Conservation (phyloP, 2,888 invertebrate species). For the Epinotia bilunana region DNA sequence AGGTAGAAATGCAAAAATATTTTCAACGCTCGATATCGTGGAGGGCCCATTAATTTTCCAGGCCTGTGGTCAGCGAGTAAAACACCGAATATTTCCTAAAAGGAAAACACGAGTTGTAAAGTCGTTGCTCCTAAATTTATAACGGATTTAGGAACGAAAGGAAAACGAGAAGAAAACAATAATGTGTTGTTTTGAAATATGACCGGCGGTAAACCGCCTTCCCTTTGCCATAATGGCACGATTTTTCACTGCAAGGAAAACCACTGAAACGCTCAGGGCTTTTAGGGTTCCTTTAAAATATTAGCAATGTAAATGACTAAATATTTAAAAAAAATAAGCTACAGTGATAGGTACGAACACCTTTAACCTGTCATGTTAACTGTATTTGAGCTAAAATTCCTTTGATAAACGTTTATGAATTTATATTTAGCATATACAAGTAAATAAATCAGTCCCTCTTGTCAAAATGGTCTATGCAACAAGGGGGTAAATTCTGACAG, state of each 20-base stretch:
- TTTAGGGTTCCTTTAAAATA: conserved; percentile 50
- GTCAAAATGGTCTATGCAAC: too few relatives aligned
- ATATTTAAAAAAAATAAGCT: too few relatives aligned
- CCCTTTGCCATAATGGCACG: conserved; percentile 70
- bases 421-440: too few relatives aligned
- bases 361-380: too few relatives aligned
- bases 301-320: background rate
- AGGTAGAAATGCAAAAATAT: conserved; percentile 18
- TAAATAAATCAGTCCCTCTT: too few relatives aligned
- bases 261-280: conserved; percentile 69
- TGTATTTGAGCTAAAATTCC: too few relatives aligned
- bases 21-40: conserved; percentile 25
- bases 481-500: too few relatives aligned
- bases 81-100: conserved; percentile 52
- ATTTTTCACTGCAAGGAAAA: conserved; percentile 78
- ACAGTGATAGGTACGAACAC: too few relatives aligned
- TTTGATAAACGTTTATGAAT: too few relatives aligned
- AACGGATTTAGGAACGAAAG: conserved; percentile 71
- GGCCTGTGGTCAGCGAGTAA: conserved; percentile 34
- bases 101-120: conserved; percentile 58
- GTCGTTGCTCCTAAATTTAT: conserved; percentile 70
- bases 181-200: conserved; percentile 82
- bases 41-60: conserved; percentile 41
- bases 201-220: conserved; percentile 64
- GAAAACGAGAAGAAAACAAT: conserved; percentile 77